These are phyloP conservation scores for Microtus pennsylvanicus DNA, from an alignment of 2,113 vertebrate species.

Conservation along the genomic window DNA sequence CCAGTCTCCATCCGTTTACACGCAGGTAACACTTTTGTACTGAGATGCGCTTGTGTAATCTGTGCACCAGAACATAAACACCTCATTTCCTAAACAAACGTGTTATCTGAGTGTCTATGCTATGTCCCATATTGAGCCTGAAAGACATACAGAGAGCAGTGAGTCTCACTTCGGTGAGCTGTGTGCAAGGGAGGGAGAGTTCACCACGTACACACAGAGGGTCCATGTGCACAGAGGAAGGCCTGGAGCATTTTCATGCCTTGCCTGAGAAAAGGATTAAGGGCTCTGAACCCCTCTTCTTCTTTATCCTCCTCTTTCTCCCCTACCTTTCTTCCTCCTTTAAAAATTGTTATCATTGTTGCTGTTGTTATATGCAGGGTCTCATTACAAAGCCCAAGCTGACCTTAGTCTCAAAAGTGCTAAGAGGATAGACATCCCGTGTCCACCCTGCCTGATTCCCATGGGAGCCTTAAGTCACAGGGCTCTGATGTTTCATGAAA, in stretches of 20 bases:
- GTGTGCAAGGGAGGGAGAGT: not conserved
- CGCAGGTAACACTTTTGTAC: not conserved
- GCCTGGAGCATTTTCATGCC: accelerated
- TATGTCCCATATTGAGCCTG: not conserved
- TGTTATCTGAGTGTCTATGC: not conserved
- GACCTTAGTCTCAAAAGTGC: not conserved
- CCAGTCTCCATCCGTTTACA: not conserved
- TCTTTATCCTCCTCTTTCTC: not conserved
- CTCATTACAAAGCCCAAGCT: not conserved
- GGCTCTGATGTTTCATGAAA: not conserved
- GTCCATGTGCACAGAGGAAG: too few species aligned
- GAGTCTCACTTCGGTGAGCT: not conserved
- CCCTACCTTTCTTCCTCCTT: not conserved
- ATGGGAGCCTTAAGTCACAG: not conserved
- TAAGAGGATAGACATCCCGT: not conserved
- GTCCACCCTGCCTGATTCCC: not conserved
- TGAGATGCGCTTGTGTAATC: not conserved
- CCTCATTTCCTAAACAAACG: not conserved
- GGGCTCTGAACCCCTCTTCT: not conserved
- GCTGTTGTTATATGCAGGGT: not conserved
- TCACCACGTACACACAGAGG: accelerated
- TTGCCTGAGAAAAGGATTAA: not conserved
- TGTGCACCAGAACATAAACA: not conserved
- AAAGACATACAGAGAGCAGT: not conserved
- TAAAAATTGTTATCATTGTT: not conserved